Conservation (phyloP, 2,113 vertebrate species). For the Dipodomys merriami region DNA sequence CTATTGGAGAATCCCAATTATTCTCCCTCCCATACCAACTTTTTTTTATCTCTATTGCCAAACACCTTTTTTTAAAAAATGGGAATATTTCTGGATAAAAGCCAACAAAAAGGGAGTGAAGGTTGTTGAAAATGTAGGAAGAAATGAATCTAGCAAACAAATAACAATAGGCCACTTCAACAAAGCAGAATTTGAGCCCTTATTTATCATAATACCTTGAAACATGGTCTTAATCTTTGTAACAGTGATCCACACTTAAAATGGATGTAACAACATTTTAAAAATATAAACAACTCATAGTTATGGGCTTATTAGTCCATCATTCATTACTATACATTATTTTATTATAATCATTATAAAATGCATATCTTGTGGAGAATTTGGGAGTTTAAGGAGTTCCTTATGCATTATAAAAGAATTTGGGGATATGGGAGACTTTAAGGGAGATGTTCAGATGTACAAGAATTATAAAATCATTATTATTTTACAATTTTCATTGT, state of each 20-base stretch:
- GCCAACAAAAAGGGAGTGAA: background rate
- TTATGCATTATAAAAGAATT: constrained; percentile 23
- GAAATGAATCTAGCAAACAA: background rate
- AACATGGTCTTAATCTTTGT: background rate
- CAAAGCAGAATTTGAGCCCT: background rate
- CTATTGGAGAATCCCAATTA: background rate
- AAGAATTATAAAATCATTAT: constrained; percentile 42
- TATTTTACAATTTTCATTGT: constrained; percentile 37
- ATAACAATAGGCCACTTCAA: background rate
- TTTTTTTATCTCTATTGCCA: background rate
- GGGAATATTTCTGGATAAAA: background rate
- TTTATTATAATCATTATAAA: constrained; percentile 28
- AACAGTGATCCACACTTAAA: constrained; percentile 14
- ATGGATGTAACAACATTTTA: background rate
- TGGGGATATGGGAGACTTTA: background rate
- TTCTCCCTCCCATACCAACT: background rate
- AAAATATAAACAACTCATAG: background rate
- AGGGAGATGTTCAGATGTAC: background rate
- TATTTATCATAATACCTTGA: background rate
- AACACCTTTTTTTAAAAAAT: background rate
- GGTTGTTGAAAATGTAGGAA: background rate
- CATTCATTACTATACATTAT: constrained; percentile 36
- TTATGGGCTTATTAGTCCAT: background rate
- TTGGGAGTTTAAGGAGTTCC: background rate
- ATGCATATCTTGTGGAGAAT: constrained; percentile 22